These are phyloP conservation scores for Hyperoplus lanceolatus DNA, from an alignment of 2,797 vertebrate genomes.

Conservation along the genomic window DNA sequence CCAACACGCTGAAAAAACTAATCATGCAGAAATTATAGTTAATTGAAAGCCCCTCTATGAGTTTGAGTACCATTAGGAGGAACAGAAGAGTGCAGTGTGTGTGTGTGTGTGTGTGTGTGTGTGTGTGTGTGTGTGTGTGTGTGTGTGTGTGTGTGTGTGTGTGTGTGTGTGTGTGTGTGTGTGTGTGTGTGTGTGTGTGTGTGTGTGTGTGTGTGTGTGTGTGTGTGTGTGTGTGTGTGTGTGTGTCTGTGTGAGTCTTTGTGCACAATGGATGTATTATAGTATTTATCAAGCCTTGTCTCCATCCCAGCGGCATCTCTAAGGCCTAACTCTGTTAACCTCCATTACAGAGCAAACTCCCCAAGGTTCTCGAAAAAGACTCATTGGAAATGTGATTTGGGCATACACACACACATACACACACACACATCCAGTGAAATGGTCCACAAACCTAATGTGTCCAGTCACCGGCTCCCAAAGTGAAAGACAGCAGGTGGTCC, in stretches of 20 bases:
- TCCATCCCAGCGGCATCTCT: constrained; percentile 17
- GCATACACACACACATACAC: constrained; percentile 14
- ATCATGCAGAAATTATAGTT: constrained; percentile 37
- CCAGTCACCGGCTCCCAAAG: constrained; percentile 38
- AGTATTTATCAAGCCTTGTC: constrained; percentile 28
- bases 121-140: constrained; percentile 6
- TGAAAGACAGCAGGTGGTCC: constrained; percentile 57
- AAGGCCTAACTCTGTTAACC: constrained; percentile 52
- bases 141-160: constrained; percentile 5
- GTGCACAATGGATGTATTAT: constrained; percentile 7
- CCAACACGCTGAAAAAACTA: constrained; percentile 33
- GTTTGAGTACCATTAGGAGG: constrained; percentile 8
- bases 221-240: neutral
- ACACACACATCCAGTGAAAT: constrained; percentile 27
- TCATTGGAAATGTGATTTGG: constrained; percentile 50
- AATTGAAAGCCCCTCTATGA: constrained; percentile 31
- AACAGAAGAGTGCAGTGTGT: neutral
- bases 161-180: neutral
- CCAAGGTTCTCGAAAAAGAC: constrained; percentile 19
- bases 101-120: neutral
- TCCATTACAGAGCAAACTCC: constrained; percentile 53
- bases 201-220: neutral
- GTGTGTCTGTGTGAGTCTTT: neutral
- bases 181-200: constrained; percentile 2
- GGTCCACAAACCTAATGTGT: constrained; percentile 41